Percentiles rank a stretch among this genome's conserved stretches.
These are phyloP conservation scores for Danio jaintianensis DNA, from an alignment of 2,797 vertebrate species.

Conservation along the genomic window DNA sequence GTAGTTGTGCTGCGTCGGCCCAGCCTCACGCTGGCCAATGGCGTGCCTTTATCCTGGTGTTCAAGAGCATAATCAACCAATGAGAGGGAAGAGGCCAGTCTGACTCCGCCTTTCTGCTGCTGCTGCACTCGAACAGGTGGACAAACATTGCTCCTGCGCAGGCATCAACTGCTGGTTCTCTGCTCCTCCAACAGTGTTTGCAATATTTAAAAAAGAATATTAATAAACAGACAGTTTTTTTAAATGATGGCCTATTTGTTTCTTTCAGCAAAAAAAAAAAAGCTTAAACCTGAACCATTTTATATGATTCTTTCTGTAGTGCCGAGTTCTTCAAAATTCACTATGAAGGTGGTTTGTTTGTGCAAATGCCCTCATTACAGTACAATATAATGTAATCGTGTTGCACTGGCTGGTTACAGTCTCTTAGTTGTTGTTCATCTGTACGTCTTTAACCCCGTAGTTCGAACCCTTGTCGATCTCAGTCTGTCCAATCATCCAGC, in stretches of 20 bases:
- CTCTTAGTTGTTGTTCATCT: conserved; percentile 77
- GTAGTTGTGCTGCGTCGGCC: conserved; percentile 50
- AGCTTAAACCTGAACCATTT: not conserved
- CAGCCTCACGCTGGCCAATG: conserved; percentile 60
- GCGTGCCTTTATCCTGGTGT: conserved; percentile 61
- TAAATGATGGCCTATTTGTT: conserved; percentile 52
- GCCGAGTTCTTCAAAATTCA: not conserved
- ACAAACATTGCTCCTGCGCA: conserved; percentile 52
- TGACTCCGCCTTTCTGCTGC: conserved; percentile 82
- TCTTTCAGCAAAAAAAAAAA: not conserved
- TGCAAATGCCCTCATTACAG: not conserved
- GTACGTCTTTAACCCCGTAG: conserved; percentile 85
- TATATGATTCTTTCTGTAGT: not conserved
- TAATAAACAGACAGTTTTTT: conserved; percentile 90
- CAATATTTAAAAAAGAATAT: conserved; percentile 83
- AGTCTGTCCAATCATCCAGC: conserved; percentile 97
- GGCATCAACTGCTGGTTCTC: conserved; percentile 76
- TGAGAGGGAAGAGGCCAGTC: conserved; percentile 69
- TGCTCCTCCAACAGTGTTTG: conserved; percentile 84
- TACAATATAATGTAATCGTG: conserved; percentile 59
- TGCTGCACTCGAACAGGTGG: conserved; percentile 73
- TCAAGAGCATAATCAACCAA: conserved; percentile 65
- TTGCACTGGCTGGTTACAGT: conserved; percentile 51
- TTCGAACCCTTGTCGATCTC: conserved; percentile 91
- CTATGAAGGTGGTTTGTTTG: not conserved